Base-by-base conservation (phyloP, 2,888 invertebrate species). In the Philaethria dido region DNA sequence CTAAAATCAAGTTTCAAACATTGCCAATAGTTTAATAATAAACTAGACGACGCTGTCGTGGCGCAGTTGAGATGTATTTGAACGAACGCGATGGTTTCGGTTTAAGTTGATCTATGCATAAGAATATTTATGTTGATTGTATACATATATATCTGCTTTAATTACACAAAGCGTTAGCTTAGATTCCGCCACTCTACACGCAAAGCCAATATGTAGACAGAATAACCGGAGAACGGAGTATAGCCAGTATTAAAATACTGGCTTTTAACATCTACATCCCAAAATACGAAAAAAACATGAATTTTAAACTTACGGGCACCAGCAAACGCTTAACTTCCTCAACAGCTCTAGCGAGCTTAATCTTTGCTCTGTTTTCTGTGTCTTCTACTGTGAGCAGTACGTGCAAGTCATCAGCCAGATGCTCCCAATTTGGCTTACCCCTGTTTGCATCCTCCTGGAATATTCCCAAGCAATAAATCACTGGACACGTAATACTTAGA, bases 371-470 rank as follows among this genome's bases (percentile, higher is more conserved):
- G 92, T 99, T 99, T 87, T 98, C 97, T 73, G 99, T 98, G 90
- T 99, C 99, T 93, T 99, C 99, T 33, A 99, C 99, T 77, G 99
- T 99, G 80, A 99, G 96, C 77, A 99, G 94, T 72, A 99, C 99
- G 92, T 99, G 99, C 67, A 99, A 94, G 82, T 99, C 99, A 87
- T 99, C 99, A 79, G 98, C 98, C 85, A 99, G 94, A 88, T 99
- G 99, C 89, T 99, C 99, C 99, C 99, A 99, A 93, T 99, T 99
- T 74, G 99, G 99, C 93, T 99, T 99, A 77, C 99, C 99, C 86
- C 99, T 95, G 93, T 99, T 99, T 83, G 97, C 96, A 87, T 99
- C 99, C 94, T 99, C 99, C 99, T 99, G 94, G 65, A 84, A 84
- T 73, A 68, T 74, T 25, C 45, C 70, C 69, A 70, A 73, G 48